Base-by-base conservation (phyloP, 2,113 vertebrate genomes). In the Brienomyrus longianalis region DNA sequence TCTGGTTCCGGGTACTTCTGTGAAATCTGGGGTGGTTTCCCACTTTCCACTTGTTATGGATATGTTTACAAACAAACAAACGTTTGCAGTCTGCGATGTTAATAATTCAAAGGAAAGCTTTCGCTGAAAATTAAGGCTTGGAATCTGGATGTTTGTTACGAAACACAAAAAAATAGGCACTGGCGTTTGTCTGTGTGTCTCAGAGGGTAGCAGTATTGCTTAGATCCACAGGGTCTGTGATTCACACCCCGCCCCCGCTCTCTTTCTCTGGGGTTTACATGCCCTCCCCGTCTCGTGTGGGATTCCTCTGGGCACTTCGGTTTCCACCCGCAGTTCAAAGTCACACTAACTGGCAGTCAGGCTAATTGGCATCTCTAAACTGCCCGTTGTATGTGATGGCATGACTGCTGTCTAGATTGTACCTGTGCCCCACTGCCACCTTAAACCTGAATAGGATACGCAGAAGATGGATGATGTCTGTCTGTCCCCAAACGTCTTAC, bases 111-210 rank as follows among this genome's bases (percentile, higher is more conserved):
- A 56, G 1, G 3, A 52, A 83, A 89, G 21, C 83, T 83, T 83
- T 50, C 39, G 10, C 35, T 45, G 13, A 88, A 45, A 59, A 92
- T 91, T 92, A 91, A 93, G 91, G 87, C 56, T 91, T 91, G 43
- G 51, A 59, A 52, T 88, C 92, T 59, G 85, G 89, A 91, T 89
- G 87, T 90, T 89, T 92, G 89, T 90, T 90, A 91, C 91, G 90
- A 90, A 92, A 90, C 92, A 92, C 93, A 94, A 93, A 93, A 39
- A 93, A 94, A 89, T 93, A 93, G 93, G 92, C 90, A 92, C 92
- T 50, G 90, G 93, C 93, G 94, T 91, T 90, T 90, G 80, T 83
- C 80, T 43, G 80, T 83, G 35, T 45, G 21, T 43, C 80, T 84
- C 83, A 48, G 43, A 48, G 45, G 62, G n/a, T 15, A 31, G 62